Evolutionary conservation across 2,888 invertebrate genomes (phyloP).

Genomic region (Epinotia demarniana): DNA sequence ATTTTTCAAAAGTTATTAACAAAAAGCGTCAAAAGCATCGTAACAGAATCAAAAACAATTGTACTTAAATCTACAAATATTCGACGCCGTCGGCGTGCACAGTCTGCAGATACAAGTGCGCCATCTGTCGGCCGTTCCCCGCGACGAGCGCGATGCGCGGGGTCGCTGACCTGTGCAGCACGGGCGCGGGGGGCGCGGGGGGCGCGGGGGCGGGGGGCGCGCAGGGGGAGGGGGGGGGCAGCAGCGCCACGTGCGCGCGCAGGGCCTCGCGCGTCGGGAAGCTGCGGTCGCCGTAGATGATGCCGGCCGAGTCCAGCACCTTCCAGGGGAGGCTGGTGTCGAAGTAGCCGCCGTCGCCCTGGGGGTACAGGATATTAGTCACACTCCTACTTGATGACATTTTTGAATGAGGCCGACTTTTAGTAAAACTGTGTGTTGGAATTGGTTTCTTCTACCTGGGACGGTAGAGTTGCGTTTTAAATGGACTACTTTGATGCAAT

Average conservation of each 20-base stretch:
- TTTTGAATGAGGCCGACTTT: no score
- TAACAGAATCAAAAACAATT: not conserved
- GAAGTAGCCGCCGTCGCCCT: slow-evolving; percentile 80
- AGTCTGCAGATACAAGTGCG: slow-evolving; percentile 64
- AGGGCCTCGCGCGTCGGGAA: slow-evolving; percentile 65
- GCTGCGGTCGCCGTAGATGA: slow-evolving; percentile 64
- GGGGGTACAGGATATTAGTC: slow-evolving; percentile 15
- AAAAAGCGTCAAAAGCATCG: no score
- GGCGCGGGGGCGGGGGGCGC: slow-evolving; percentile 43
- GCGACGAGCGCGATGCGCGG: slow-evolving; percentile 63
- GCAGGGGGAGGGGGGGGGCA: slow-evolving; percentile 61
- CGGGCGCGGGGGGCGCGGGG: slow-evolving; percentile 49
- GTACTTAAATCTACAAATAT: slow-evolving; percentile 62
- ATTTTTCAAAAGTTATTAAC: no score
- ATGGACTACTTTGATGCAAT: no score
- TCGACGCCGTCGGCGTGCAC: slow-evolving; percentile 60
- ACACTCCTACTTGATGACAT: no score
- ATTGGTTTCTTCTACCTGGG: no score
- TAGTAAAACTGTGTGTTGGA: no score
- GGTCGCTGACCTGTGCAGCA: slow-evolving; percentile 54
- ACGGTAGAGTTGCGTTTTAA: no score
- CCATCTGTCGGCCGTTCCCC: slow-evolving; percentile 62
- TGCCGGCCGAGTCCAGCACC: slow-evolving; percentile 51
- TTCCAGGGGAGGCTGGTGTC: slow-evolving; percentile 67
- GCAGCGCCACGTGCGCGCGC: slow-evolving; percentile 53